These are phyloP conservation scores for Maconellicoccus hirsutus DNA, from an alignment of 1,140 invertebrate genomes.

Conservation along the genomic window DNA sequence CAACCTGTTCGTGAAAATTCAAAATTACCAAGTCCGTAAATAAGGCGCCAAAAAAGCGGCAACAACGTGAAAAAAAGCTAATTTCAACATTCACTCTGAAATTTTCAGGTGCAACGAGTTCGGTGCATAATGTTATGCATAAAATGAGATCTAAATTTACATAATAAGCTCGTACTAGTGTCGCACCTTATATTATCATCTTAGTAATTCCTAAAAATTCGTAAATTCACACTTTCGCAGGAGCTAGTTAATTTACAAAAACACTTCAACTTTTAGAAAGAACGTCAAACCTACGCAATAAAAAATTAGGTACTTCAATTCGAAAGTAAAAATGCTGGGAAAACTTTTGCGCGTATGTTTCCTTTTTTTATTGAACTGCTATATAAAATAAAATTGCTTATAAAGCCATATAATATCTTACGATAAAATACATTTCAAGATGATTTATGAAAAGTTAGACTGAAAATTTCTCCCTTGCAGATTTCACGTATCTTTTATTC, in stretches of 20 bases:
- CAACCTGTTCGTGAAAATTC: too few species aligned
- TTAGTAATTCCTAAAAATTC: neutral
- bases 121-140: neutral
- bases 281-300: neutral
- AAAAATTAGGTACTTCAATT: neutral
- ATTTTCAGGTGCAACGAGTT: neutral
- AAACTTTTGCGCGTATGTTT: neutral
- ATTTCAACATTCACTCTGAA: neutral
- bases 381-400: slow-evolving; percentile 6
- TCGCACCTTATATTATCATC: neutral
- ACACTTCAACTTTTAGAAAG: too few species aligned
- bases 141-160: neutral
- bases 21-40: too few species aligned
- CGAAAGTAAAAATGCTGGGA: neutral
- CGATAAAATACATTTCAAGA: neutral
- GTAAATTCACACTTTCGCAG: neutral
- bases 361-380: neutral
- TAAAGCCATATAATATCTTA: neutral
- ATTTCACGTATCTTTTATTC: slow-evolving; percentile 2
- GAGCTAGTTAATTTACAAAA: too few species aligned
- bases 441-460: slow-evolving; percentile 5
- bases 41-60: too few species aligned
- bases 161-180: neutral
- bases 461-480: neutral
- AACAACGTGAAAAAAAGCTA: too few species aligned